These are phyloP conservation scores for Rhyacophila brunnea DNA, from an alignment of 1,140 invertebrate genomes.

Conservation along the genomic window DNA sequence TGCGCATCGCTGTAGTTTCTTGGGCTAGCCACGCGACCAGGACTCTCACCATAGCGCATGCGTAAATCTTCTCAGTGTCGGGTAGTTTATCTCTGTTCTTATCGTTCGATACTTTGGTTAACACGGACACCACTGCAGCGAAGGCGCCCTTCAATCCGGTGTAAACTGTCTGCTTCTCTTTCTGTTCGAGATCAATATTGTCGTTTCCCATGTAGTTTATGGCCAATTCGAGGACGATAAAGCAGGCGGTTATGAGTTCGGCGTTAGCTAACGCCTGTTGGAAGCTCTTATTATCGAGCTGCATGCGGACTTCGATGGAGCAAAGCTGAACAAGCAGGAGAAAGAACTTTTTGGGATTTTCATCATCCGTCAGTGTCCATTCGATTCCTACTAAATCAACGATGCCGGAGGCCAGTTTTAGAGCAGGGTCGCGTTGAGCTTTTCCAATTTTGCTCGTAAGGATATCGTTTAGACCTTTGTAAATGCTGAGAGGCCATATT, in stretches of 20 bases:
- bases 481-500: conserved; percentile 75
- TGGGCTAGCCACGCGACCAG: conserved; percentile 86
- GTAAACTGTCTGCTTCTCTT: conserved; percentile 87
- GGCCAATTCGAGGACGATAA: conserved; percentile 77
- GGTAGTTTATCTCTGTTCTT: conserved; percentile 64
- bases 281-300: conserved; percentile 80
- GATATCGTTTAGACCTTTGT: conserved; percentile 77
- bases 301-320: conserved; percentile 90
- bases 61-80: conserved; percentile 70
- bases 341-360: conserved; percentile 79
- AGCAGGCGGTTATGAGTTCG: conserved; percentile 79
- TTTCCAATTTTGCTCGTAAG: conserved; percentile 83
- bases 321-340: conserved; percentile 80
- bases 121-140: conserved; percentile 72
- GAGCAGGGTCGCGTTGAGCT: conserved; percentile 81
- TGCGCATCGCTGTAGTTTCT: conserved; percentile 85
- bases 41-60: conserved; percentile 80
- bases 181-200: conserved; percentile 79
- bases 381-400: conserved; percentile 81
- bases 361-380: conserved; percentile 76
- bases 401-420: conserved; percentile 77
- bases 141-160: conserved; percentile 89
- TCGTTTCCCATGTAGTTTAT: conserved; percentile 80
- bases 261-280: conserved; percentile 74
- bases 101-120: conserved; percentile 72